Conservation (phyloP, 2,113 vertebrate genomes). For the Acrocephalus arundinaceus region DNA sequence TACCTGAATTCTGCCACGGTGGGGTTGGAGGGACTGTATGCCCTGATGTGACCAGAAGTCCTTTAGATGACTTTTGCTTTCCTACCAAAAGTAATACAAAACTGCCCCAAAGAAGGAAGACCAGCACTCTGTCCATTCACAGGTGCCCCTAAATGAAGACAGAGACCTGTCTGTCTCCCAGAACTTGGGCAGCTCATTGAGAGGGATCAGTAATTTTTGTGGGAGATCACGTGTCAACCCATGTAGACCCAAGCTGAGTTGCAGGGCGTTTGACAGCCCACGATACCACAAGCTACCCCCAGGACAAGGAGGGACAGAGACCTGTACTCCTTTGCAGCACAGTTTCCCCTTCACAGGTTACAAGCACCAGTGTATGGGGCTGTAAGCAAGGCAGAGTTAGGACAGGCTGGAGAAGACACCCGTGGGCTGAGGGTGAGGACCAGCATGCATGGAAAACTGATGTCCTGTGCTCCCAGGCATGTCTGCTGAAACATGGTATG, state of each 20-base stretch:
- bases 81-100: neutral
- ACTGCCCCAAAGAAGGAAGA: neutral
- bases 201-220: neutral
- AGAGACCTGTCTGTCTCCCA: neutral
- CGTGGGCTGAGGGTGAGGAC: neutral
- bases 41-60: neutral
- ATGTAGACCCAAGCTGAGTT: neutral
- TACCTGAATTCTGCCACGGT: neutral
- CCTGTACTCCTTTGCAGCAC: neutral
- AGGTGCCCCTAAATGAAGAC: neutral
- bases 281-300: neutral
- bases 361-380: neutral
- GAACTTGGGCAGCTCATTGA: neutral
- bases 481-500: neutral
- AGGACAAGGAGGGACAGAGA: neutral
- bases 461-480: neutral
- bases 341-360: neutral
- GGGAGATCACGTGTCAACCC: neutral
- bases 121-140: neutral
- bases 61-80: neutral
- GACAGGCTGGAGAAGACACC: neutral
- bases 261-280: neutral
- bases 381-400: neutral
- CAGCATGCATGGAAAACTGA: neutral
- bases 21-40: neutral